A percentile compares a stretch with the other conserved stretches of the same genome.
phyloP scores from a whole-genome alignment of 2,113 vertebrate species.

The Toxotes chatareus region DNA sequence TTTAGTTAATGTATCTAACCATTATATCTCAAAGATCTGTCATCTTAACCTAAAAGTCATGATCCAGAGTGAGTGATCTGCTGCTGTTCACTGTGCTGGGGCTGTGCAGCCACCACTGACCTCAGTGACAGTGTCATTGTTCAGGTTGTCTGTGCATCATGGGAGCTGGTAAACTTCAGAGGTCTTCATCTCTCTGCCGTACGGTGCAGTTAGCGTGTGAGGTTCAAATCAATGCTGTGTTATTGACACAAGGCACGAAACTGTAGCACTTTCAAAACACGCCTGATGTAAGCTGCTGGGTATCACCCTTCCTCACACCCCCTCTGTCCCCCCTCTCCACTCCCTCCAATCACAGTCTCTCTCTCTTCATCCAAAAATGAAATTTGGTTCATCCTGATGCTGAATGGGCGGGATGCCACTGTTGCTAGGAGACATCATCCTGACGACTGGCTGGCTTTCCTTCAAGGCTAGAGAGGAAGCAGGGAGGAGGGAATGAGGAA shows the following conservation, averaged over 20 bases:
- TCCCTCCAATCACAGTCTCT: slow-evolving; percentile 15
- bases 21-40: no score
- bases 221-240: neutral
- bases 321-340: neutral
- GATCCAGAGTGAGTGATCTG: no score
- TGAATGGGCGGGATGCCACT: slow-evolving; percentile 51
- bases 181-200: neutral
- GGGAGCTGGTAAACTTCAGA: neutral
- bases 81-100: no score
- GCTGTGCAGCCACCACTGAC: no score
- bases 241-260: neutral
- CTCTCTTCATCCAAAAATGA: slow-evolving; percentile 42
- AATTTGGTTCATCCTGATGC: slow-evolving; percentile 43
- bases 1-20: no score
- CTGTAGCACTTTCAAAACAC: neutral
- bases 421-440: slow-evolving; percentile 74
- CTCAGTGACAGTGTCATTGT: no score
- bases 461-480: slow-evolving; percentile 29
- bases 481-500: slow-evolving; percentile 18
- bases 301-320: neutral
- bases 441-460: slow-evolving; percentile 29
- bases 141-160: no score
- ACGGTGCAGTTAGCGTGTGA: neutral
- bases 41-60: no score
- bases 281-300: neutral